A percentile compares a stretch with the other conserved stretches of the same genome.
phyloP scores from a whole-genome alignment of 1,140 invertebrate genomes.

The Pollicipes pollicipes region DNA sequence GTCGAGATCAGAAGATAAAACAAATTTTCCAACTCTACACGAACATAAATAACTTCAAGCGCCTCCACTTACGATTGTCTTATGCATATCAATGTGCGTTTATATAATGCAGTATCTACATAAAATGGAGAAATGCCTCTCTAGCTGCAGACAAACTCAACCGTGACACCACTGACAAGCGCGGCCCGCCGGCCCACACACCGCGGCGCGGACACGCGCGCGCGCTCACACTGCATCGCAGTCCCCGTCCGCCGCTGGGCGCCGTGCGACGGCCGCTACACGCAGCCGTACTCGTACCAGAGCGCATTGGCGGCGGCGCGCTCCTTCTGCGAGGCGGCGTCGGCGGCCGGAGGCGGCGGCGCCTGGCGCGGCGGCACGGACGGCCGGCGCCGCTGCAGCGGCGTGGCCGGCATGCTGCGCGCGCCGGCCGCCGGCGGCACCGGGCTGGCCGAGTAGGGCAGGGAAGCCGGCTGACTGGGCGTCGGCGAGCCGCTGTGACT shows the following conservation, averaged over 20 bases:
- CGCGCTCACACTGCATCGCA: too few relatives aligned
- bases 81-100: background rate
- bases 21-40: background rate
- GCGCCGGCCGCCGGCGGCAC: background rate
- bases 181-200: too few relatives aligned
- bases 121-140: background rate
- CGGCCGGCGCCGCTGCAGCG: background rate
- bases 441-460: background rate
- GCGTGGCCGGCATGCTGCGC: background rate
- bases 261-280: background rate
- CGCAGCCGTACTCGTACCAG: background rate
- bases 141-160: background rate
- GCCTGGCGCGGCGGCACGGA: background rate
- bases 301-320: background rate
- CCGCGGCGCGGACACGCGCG: too few relatives aligned
- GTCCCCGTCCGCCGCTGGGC: too few relatives aligned
- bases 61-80: background rate
- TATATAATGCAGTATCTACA: background rate
- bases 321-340: background rate
- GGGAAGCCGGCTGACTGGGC: background rate
- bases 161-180: too few relatives aligned
- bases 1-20: slow-evolving; percentile 1
- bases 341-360: too few relatives aligned
- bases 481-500: background rate
- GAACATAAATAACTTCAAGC: background rate